These are phyloP conservation scores for Xanthostigma xanthostigma DNA, from an alignment of 2,888 invertebrate species.

Conservation along the genomic window DNA sequence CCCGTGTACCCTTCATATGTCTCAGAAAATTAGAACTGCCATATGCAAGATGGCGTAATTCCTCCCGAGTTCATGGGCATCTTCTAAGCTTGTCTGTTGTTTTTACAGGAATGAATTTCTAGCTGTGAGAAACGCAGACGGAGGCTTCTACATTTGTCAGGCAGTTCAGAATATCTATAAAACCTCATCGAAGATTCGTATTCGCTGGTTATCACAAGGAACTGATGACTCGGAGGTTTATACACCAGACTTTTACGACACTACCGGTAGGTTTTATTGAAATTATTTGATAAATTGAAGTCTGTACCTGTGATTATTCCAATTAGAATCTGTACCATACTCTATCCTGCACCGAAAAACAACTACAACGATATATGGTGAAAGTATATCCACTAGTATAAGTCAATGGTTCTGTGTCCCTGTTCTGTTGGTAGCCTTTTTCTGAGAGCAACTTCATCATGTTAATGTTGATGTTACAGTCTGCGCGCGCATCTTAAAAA, in stretches of 20 bases:
- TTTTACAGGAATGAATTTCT: constrained; percentile 66
- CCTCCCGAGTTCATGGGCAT: constrained; percentile 1
- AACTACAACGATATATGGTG: no score
- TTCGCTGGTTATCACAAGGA: constrained; percentile 74
- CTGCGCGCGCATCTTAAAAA: no score
- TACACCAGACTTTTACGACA: constrained; percentile 80
- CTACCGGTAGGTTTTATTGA: constrained; percentile 42
- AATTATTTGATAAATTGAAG: not conserved
- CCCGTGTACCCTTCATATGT: constrained; percentile 4
- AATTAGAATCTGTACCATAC: not conserved
- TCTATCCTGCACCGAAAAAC: no score
- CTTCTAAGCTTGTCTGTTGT: constrained; percentile 13
- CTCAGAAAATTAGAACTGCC: not conserved
- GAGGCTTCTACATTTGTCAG: constrained; percentile 78
- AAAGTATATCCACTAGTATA: no score
- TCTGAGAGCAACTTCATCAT: no score
- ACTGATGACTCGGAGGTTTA: constrained; percentile 55
- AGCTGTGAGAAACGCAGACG: constrained; percentile 81
- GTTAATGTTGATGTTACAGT: no score
- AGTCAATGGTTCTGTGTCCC: not conserved
- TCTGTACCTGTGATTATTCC: not conserved
- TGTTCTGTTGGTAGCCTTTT: not conserved
- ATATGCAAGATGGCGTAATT: not conserved
- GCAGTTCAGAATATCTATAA: constrained; percentile 82
- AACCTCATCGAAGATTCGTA: constrained; percentile 69